Percentiles rank a stretch among this genome's conserved stretches.
Conservation (phyloP, 2,113 vertebrate genomes). For the Ammodytes dubius region DNA sequence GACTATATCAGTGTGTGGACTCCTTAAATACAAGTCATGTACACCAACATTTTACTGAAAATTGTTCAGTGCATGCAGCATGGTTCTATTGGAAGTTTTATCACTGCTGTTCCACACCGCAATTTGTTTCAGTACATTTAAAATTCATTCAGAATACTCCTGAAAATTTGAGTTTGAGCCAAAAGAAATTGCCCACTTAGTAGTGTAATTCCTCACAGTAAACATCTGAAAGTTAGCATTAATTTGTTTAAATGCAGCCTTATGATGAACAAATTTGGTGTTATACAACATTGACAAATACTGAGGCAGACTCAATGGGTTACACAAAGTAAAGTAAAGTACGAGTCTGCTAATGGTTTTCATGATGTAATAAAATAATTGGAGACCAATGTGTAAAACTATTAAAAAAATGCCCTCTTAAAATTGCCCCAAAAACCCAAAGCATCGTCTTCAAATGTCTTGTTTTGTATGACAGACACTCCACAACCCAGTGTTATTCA, state of each 20-base stretch:
- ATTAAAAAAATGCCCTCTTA: not conserved
- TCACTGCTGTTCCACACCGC: not conserved
- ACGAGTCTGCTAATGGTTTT: slow-evolving; percentile 6
- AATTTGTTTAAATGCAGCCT: slow-evolving; percentile 26
- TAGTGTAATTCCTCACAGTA: slow-evolving; percentile 3
- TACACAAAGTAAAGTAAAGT: slow-evolving; percentile 6
- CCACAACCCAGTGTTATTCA: not conserved
- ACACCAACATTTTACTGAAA: not conserved
- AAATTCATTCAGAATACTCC: slow-evolving; percentile 7
- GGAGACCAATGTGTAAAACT: not conserved
- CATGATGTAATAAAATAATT: not conserved
- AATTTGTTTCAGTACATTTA: not conserved
- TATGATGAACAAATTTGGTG: not conserved
- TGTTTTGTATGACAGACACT: not conserved
- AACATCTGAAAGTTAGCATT: slow-evolving; percentile 2
- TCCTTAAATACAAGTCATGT: not conserved
- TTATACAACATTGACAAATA: not conserved
- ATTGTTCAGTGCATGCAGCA: not conserved
- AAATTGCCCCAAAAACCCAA: not conserved
- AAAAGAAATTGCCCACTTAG: not conserved
- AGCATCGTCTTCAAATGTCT: not conserved
- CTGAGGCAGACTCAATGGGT: not conserved
- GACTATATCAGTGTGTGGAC: not conserved
- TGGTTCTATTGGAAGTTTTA: not conserved
- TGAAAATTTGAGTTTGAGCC: slow-evolving; percentile 1